Conservation (phyloP, 1,140 invertebrate species). For the Pseudachorutes palmiensis region DNA sequence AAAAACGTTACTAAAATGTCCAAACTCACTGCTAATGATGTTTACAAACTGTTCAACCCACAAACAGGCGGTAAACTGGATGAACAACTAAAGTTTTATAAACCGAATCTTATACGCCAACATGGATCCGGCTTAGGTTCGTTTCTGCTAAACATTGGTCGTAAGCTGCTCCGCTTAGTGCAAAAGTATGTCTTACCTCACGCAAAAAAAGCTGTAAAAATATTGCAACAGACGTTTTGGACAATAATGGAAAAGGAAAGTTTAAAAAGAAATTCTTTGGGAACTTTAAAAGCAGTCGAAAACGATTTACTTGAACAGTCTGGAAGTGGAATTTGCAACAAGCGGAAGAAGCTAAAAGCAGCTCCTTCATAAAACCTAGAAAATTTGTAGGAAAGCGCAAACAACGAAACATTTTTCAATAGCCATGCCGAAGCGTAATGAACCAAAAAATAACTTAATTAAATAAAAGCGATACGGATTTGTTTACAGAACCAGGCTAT, state of each 20-base stretch:
- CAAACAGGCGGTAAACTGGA: neutral
- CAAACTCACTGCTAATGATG: neutral
- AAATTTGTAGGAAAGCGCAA: neutral
- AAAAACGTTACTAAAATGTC: neutral
- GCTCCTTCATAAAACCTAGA: neutral
- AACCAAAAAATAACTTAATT: constrained; percentile 36
- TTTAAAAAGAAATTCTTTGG: constrained; percentile 1
- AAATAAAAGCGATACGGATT: constrained; percentile 43
- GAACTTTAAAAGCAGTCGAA: constrained; percentile 15
- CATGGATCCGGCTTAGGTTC: constrained; percentile 4
- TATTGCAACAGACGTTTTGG: neutral
- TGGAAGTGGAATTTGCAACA: constrained; percentile 10
- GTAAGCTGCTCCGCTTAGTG: neutral
- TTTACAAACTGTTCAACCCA: neutral
- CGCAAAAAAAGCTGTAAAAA: neutral
- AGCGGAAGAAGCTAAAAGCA: neutral
- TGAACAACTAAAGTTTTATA: constrained; percentile 2
- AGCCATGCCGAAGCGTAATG: neutral
- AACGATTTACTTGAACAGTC: constrained; percentile 10
- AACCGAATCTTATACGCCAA: neutral
- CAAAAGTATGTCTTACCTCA: constrained; percentile 8
- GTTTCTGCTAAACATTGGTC: neutral
- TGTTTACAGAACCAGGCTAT: constrained; percentile 44
- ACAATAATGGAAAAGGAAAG: neutral
- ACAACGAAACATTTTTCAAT: neutral